Evolutionary conservation across 2,797 vertebrate genomes (phyloP).

Genomic region (Bradypodion pumilum): DNA sequence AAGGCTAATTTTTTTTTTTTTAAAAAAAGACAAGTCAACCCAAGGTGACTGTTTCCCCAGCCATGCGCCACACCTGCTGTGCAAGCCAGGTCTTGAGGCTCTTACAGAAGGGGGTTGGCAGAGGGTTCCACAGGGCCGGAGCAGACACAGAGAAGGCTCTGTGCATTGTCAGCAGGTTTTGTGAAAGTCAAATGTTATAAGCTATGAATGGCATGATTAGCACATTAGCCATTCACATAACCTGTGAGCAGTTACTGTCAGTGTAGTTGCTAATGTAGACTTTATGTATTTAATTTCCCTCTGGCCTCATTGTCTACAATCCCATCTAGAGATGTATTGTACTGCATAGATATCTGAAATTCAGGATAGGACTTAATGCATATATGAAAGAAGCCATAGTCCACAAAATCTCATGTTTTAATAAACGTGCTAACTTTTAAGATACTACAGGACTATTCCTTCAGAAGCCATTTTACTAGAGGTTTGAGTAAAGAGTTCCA

Average conservation of each 20-base stretch:
- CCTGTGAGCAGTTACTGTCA: background rate
- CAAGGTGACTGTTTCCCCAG: too few relatives aligned
- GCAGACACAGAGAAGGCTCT: too few relatives aligned
- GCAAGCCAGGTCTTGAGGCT: too few relatives aligned
- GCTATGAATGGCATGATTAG: background rate
- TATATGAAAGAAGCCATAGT: too few relatives aligned
- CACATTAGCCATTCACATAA: background rate
- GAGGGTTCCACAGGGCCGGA: too few relatives aligned
- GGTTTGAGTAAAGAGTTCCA: slow-evolving; percentile 35
- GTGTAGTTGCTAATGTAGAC: background rate
- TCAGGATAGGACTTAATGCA: background rate
- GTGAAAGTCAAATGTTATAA: background rate
- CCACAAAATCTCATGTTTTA: background rate
- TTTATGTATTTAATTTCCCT: background rate
- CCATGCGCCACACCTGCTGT: too few relatives aligned
- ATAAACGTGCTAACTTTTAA: background rate
- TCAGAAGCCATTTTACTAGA: slow-evolving; percentile 20
- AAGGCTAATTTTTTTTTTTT: too few relatives aligned
- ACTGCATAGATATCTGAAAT: background rate
- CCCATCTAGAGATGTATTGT: background rate
- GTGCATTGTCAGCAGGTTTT: background rate
- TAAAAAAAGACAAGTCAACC: too few relatives aligned
- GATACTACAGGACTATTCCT: background rate
- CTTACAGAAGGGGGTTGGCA: too few relatives aligned
- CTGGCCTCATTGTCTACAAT: background rate